Evolutionary conservation across 2,113 vertebrate species (phyloP).

Genomic region (Callocephalon fimbriatum): DNA sequence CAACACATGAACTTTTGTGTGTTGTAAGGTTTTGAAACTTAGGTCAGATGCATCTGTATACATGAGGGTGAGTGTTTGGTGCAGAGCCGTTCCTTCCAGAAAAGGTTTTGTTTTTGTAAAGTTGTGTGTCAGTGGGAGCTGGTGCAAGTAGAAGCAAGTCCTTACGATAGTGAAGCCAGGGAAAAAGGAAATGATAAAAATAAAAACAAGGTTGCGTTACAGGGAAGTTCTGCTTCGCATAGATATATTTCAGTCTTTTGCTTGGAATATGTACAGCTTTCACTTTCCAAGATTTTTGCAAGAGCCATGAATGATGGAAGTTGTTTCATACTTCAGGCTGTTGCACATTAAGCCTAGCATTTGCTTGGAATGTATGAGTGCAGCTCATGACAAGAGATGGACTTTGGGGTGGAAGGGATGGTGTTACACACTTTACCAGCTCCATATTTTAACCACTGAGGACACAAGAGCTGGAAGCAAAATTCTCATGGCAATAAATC

Average conservation of each 20-base stretch:
- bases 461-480: neutral
- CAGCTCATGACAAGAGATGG: neutral
- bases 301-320: slow-evolving; percentile 27
- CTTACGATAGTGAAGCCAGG: neutral
- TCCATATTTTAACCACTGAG: neutral
- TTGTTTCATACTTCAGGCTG: slow-evolving; percentile 28
- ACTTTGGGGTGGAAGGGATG: neutral
- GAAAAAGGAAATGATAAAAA: slow-evolving; percentile 28
- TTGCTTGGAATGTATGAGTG: neutral
- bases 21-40: slow-evolving; percentile 38
- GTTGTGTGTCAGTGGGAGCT: neutral
- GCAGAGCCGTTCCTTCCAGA: neutral
- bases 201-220: neutral
- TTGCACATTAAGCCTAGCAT: neutral
- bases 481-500: neutral
- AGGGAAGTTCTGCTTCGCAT: slow-evolving; percentile 46
- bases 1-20: slow-evolving; percentile 60
- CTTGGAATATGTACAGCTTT: slow-evolving; percentile 60
- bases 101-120: neutral
- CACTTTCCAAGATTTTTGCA: slow-evolving; percentile 63
- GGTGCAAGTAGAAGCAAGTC: slow-evolving; percentile 19
- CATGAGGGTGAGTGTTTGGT: neutral
- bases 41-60: neutral
- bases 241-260: slow-evolving; percentile 49
- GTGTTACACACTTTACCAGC: neutral